phyloP scores from a whole-genome alignment of 2,797 vertebrate genomes.

The Enoplosus armatus region DNA sequence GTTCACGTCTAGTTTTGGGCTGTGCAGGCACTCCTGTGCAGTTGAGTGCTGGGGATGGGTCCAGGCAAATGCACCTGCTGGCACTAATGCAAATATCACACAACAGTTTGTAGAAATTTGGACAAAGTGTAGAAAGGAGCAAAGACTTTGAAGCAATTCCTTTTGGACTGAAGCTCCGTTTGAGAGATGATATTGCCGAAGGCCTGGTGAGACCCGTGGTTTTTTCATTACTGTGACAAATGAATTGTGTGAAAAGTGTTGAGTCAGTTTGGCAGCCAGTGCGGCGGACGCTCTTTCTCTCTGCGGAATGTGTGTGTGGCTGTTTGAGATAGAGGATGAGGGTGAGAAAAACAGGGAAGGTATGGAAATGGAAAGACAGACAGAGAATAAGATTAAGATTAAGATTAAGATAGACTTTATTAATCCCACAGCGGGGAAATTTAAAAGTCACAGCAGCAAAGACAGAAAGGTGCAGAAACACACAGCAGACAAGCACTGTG shows the following conservation, averaged over 20 bases:
- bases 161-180: conserved; percentile 13
- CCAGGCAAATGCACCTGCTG: conserved; percentile 48
- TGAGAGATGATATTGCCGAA: conserved; percentile 55
- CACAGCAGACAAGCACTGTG: too few species aligned
- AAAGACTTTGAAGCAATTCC: conserved; percentile 35
- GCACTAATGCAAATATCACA: conserved; percentile 37
- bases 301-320: conserved; percentile 16
- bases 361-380: conserved; percentile 19
- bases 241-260: conserved; percentile 56
- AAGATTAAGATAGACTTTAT: too few species aligned
- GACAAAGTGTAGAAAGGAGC: conserved; percentile 19
- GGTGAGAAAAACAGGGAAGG: conserved; percentile 16
- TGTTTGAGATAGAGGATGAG: conserved; percentile 38
- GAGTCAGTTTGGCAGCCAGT: conserved; percentile 61
- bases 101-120: conserved; percentile 23
- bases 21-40: conserved; percentile 16
- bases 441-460: too few species aligned
- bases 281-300: conserved; percentile 23
- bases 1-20: conserved; percentile 54
- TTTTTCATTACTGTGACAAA: conserved; percentile 64
- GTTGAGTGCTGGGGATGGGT: neutral
- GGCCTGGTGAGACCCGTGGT: conserved; percentile 19
- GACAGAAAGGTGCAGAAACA: too few species aligned
- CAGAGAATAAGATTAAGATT: too few species aligned
- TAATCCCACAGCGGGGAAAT: too few species aligned